A percentile compares a stretch with the other conserved stretches of the same genome.
phyloP scores from a whole-genome alignment of 2,888 invertebrate genomes.

The Scaptomyza reducta region DNA sequence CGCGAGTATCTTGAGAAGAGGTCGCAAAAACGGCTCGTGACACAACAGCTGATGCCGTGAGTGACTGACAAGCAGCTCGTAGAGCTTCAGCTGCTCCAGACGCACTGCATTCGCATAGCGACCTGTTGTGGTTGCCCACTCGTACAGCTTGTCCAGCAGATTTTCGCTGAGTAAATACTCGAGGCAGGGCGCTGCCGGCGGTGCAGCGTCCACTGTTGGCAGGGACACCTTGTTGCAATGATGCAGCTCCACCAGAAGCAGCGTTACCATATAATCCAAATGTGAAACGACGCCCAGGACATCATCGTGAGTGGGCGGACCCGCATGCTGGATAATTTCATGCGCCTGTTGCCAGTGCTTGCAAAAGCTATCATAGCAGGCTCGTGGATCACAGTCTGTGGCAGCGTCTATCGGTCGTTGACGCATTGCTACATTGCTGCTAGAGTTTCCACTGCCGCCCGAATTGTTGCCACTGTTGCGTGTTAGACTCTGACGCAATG shows the following conservation, averaged over 20 bases:
- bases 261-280: slow-evolving; percentile 94
- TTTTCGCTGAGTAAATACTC: slow-evolving; percentile 94
- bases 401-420: slow-evolving; percentile 88
- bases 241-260: slow-evolving; percentile 92
- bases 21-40: slow-evolving; percentile 95
- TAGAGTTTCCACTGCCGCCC: slow-evolving; percentile 29
- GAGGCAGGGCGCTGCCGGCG: slow-evolving; percentile 88
- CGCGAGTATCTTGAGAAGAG: slow-evolving; percentile 92
- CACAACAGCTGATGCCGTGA: slow-evolving; percentile 92
- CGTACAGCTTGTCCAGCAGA: slow-evolving; percentile 92
- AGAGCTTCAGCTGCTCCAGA: slow-evolving; percentile 94
- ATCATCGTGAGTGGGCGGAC: slow-evolving; percentile 91
- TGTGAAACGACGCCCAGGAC: slow-evolving; percentile 95
- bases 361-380: slow-evolving; percentile 96
- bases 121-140: slow-evolving; percentile 93
- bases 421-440: slow-evolving; percentile 73
- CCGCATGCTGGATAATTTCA: slow-evolving; percentile 91
- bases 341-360: slow-evolving; percentile 97
- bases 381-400: slow-evolving; percentile 92
- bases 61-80: slow-evolving; percentile 92
- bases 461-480: slow-evolving; percentile 83
- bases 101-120: slow-evolving; percentile 93
- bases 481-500: slow-evolving; percentile 84
- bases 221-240: slow-evolving; percentile 85
- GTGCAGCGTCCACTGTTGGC: slow-evolving; percentile 83